Evolutionary conservation across 2,888 invertebrate genomes (phyloP), one percentile per base, ranked within the genome.

Genomic region (Encarsia formosa): DNA sequence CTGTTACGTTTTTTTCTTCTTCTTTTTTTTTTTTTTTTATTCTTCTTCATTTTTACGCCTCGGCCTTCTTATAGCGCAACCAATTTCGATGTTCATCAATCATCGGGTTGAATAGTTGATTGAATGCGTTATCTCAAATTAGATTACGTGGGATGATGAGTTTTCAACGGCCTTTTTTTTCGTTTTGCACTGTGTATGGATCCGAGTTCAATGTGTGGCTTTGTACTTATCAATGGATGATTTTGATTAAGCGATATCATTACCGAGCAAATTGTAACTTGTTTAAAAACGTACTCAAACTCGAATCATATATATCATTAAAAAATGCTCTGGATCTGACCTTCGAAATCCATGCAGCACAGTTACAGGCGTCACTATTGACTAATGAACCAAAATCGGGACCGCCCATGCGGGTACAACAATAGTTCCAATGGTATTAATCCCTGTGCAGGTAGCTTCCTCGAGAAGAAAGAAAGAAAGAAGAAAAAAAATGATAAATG

Each of bases 71-170:
- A 11, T 23, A 16, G 37, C 44, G 15, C 48, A 50, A 37, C 31
- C 51, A 37, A 44, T 50, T 31, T 44, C 16, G 20, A 8, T 35
- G 35, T 54, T 51, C 55, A 55, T 55, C 55, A 55, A 55, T 55
- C 55, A 55, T 38, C 41, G 43, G 20, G 45, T 37, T 55, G 47
- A 44, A 55, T 49, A 35, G 51, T 51, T 55, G 55, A 55, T 55
- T 51, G 55, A 55, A 55, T 51, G 51, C 51, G 48, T 55, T 55
- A 55, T 55, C 51, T 55, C 32, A 51, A 55, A 55, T 55, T 55
- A 55, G 55, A 55, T 55, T 55, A 51, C 41, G 46, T 41, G 34
- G 49, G 42, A 54, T 50, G 42, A 54, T 50, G 54, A 54, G 49
- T 34, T 43, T 38, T 42, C 46, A 20, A 50, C 49, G 54, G 49